Conservation (phyloP, 1,140 invertebrate genomes). For the Pemphigus obesinymphae region DNA sequence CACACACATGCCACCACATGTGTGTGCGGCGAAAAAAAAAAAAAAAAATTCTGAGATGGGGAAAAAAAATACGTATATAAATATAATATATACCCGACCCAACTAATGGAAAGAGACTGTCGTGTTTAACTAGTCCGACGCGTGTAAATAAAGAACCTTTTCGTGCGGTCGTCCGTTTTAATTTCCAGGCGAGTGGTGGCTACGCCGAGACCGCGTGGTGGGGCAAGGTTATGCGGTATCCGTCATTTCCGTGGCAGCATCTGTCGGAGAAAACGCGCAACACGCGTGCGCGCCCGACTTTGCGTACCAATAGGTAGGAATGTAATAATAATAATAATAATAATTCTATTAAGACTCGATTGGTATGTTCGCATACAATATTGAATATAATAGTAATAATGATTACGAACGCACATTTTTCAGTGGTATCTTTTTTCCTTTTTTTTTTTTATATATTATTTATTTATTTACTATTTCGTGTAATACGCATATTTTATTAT, state of each 20-base stretch:
- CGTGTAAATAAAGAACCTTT: constrained; percentile 24
- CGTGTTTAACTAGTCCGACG: too few relatives aligned
- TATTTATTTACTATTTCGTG: too few relatives aligned
- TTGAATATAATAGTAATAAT: too few relatives aligned
- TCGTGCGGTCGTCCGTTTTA: neutral
- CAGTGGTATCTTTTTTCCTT: too few relatives aligned
- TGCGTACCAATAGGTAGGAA: too few relatives aligned
- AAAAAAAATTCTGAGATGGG: neutral
- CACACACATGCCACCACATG: too few relatives aligned
- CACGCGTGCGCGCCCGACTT: neutral
- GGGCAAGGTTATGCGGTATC: neutral
- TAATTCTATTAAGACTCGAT: too few relatives aligned
- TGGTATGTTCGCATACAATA: too few relatives aligned
- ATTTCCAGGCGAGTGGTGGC: constrained; percentile 12
- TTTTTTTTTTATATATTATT: too few relatives aligned
- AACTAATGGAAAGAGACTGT: neutral
- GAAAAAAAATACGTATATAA: neutral
- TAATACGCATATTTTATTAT: too few relatives aligned
- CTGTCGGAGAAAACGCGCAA: neutral
- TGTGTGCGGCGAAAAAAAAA: constrained; percentile 6
- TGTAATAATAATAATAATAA: too few relatives aligned
- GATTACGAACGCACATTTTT: too few relatives aligned
- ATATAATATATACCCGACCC: neutral
- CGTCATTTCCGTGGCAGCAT: neutral
- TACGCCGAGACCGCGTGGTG: neutral